Evolutionary conservation across 2,888 invertebrate species (phyloP), one percentile per base, ranked within the genome.

Genomic region (Mechanitis messenoides): DNA sequence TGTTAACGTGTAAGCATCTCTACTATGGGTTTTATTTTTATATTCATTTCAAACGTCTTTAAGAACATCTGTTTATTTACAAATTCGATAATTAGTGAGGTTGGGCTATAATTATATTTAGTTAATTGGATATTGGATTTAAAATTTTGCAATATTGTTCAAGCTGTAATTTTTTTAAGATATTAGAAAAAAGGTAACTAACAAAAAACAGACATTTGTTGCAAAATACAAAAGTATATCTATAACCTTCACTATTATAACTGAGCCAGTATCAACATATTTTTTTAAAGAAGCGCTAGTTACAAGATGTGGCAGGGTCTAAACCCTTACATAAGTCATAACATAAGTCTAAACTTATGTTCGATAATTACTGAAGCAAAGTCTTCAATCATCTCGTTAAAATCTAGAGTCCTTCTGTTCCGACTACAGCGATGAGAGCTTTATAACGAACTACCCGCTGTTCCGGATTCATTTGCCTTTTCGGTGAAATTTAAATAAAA

Each of bases 1-100:
- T 75, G 78, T 83, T 83, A 84, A 83, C 80, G 75, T 74, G 80
- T 81, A 83, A 82, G 80, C 79, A 81, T 82, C 78, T 74, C 74
- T 82, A 80, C 80, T 82, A 79, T 82, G 76, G 81, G 83, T 82
- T 83, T 83, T 82, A 80, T 74, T 74, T 20, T 20, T 20, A 20
- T 20, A 20, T 20, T 20, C 0, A 1, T 74, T 77, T 71, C 75
- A 76, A 76, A 74, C 74, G 73, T 72, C 70, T 63, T 61, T 58
- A 56, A 60, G 64, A 68, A 61, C 20, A 20, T 20, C 20, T 20
- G 20, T 20, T 20, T 20, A 20, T 20, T 1, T 20, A 20, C 20
- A 20, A 20, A 20, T 20, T 20, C 20, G 20, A 20, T 20, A 20
- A 20, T 20, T 1, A 20, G 20, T 20, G 20, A 20, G 20, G 20